Base-by-base conservation (phyloP, 2,888 invertebrate species). In the Ectemnius continuus region DNA sequence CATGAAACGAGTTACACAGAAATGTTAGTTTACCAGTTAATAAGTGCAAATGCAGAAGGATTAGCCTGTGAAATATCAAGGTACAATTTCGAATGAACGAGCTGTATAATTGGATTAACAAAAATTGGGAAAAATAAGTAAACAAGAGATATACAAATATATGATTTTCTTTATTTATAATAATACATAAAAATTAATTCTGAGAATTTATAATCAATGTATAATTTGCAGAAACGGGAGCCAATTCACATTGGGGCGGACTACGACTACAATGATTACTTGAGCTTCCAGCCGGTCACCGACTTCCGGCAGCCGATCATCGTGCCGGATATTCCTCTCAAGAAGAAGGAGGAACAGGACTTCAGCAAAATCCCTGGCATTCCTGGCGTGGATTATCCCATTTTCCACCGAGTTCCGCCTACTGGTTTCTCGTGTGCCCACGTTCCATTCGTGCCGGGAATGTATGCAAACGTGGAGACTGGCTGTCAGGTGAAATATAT, bases 391-490 rank as follows among this genome's bases (percentile, higher is more conserved):
- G 97, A 97, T 91, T 97, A 94, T 91, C 97, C 97, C 0, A 92
- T 96, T 65, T 96, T 94, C 90, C 95, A 95, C 88, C 91, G 92
- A 75, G 95, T 96, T 1, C 97, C 97, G 0, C 93, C 94, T 45
- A 97, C 97, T 18, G 93, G 94, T 81, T 97, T 97, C 91, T 94
- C 95, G 2, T 97, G 97, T 87, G 92, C 93, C 62, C 93, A 94
- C 82, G 96, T 97, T 52, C 96, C 97, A 0, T 94, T 94, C 20
- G 93, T 94, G 66, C 97, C 97, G 2, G 97, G 97, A 81, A 97
- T 97, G 94, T 97, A 97, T 89, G 97, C 97, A n/a, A 96, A 97
- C 87, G 94, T 96, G 0, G 97, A 97, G 90, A 95, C 97, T 79
- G 96, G 96, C 69, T 97, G 97, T 84, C 97, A 97, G 93, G 96